phyloP scores from a whole-genome alignment of 2,888 invertebrate genomes.

The Adineta ricciae region DNA sequence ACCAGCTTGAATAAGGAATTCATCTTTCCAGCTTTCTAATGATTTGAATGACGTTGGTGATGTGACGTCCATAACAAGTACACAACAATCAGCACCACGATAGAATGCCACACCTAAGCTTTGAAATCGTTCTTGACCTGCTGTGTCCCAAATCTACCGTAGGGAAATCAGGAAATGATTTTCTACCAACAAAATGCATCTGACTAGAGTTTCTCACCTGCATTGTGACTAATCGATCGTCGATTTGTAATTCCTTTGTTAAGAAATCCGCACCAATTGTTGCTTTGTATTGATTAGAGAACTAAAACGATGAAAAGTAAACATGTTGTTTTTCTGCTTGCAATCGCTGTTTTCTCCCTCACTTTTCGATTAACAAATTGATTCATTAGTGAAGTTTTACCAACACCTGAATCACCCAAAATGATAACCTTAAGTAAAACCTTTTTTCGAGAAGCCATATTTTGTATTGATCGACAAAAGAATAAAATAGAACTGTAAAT shows the following conservation, averaged over 20 bases:
- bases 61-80: slow-evolving; percentile 92
- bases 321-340: neutral
- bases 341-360: slow-evolving; percentile 56
- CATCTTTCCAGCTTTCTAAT: slow-evolving; percentile 96
- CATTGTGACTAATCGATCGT: slow-evolving; percentile 95
- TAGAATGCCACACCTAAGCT: slow-evolving; percentile 97
- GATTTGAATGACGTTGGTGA: slow-evolving; percentile 96
- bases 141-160: slow-evolving; percentile 88
- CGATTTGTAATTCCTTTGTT: slow-evolving; percentile 87
- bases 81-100: slow-evolving; percentile 94
- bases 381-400: slow-evolving; percentile 99
- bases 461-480: neutral
- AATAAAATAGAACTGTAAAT: neutral
- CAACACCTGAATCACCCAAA: slow-evolving; percentile 59
- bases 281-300: slow-evolving; percentile 83
- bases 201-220: slow-evolving; percentile 52
- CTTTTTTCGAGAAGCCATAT: slow-evolving; percentile 34
- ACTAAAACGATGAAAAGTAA: neutral
- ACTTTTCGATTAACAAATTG: slow-evolving; percentile 99
- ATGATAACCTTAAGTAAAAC: slow-evolving; percentile 33
- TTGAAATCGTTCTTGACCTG: slow-evolving; percentile 97
- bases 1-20: slow-evolving; percentile 64
- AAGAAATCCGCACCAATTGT: slow-evolving; percentile 99
- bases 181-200: no score
- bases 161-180: neutral